Percentiles rank a stretch among this genome's conserved stretches.
These are phyloP conservation scores for Epizoanthus fatuus DNA, from an alignment of 92 coral and sea anemone species.

Conservation along the genomic window DNA sequence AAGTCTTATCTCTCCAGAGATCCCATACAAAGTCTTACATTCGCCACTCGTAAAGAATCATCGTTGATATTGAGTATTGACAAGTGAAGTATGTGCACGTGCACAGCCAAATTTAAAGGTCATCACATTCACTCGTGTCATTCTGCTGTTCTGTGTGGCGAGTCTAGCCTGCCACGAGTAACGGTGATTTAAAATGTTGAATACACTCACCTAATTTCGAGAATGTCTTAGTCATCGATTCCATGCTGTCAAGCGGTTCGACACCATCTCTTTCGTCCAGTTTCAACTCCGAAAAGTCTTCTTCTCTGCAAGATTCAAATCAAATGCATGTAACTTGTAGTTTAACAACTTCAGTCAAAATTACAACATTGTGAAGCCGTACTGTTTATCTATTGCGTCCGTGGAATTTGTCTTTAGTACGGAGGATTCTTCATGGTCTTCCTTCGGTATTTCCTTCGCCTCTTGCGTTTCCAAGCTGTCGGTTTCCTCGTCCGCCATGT, in stretches of 20 bases:
- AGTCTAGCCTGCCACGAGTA: too few relatives aligned
- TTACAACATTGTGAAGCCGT: not conserved
- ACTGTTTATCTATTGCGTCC: not conserved
- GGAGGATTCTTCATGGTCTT: not conserved
- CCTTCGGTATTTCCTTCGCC: not conserved
- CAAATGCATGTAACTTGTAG: not conserved
- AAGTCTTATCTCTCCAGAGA: too few relatives aligned
- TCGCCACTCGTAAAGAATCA: too few relatives aligned
- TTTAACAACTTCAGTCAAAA: not conserved
- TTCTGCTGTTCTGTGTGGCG: not conserved
- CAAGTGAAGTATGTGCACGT: too few relatives aligned
- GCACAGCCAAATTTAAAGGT: not conserved
- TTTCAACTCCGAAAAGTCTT: too few relatives aligned
- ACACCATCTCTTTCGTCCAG: constrained; percentile 4
- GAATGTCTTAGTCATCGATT: constrained; percentile 65
- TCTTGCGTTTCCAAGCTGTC: not conserved
- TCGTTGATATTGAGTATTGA: too few relatives aligned
- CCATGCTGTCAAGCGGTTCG: constrained; percentile 58
- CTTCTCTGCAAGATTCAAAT: not conserved
- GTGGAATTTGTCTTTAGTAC: not conserved
- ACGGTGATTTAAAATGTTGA: not conserved
- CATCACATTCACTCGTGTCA: not conserved
- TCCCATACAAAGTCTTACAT: too few relatives aligned
- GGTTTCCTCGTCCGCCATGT: constrained; percentile 65
- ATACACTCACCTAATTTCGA: constrained; percentile 82